These are phyloP conservation scores for Aurelia aurita DNA, from an alignment of 30 jellyfish, hydroid and myxozoan species.

Conservation along the genomic window DNA sequence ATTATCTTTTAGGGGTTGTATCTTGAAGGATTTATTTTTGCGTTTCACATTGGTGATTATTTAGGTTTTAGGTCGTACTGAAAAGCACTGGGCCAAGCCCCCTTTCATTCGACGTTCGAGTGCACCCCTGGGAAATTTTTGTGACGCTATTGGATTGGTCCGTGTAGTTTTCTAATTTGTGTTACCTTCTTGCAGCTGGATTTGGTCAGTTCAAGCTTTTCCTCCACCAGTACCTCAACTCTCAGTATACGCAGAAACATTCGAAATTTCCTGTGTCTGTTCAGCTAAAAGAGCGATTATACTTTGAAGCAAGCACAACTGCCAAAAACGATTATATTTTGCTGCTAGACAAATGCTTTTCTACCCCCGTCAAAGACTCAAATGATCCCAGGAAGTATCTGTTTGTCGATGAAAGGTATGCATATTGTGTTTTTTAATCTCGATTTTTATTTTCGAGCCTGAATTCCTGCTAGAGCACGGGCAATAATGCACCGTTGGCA, in stretches of 20 bases:
- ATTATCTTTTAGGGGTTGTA: no score
- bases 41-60: no score
- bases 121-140: no score
- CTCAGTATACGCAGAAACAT: constrained; percentile 18
- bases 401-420: constrained; percentile 56
- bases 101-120: no score
- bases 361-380: constrained; percentile 53
- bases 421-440: no score
- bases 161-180: not conserved
- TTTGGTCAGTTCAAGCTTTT: constrained; percentile 42
- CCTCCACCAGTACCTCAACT: constrained; percentile 13
- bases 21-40: no score
- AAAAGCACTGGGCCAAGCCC: no score
- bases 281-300: constrained; percentile 25
- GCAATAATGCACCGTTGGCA: no score
- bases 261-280: constrained; percentile 35
- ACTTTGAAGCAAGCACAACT: constrained; percentile 54
- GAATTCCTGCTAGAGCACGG: no score
- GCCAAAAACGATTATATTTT: constrained; percentile 20
- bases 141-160: no score
- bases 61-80: no score
- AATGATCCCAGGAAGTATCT: constrained; percentile 15
- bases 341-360: constrained; percentile 34
- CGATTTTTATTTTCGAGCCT: no score
- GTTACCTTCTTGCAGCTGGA: constrained; percentile 34